Evolutionary conservation across 2,113 vertebrate species (phyloP).

Genomic region (Barbus barbus): DNA sequence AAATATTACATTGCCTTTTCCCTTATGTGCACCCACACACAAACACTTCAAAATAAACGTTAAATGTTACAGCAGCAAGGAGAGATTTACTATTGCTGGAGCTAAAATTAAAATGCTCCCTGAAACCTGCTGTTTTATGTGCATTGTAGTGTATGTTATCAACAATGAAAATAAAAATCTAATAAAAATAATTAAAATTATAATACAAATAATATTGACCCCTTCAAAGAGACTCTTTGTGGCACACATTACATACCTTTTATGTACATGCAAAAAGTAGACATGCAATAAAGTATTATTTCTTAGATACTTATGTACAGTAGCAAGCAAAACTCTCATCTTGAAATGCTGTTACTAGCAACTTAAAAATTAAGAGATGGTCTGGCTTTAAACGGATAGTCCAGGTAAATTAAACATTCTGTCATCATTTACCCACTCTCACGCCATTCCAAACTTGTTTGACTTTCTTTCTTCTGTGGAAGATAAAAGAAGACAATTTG

Average conservation of each 20-base stretch:
- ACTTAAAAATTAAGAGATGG: not conserved
- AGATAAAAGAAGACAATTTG: too few relatives aligned
- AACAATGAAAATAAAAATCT: too few relatives aligned
- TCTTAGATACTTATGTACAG: not conserved
- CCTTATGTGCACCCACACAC: not conserved
- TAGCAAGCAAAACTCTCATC: not conserved
- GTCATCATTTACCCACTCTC: too few relatives aligned
- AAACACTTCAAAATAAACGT: not conserved
- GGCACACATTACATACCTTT: too few relatives aligned
- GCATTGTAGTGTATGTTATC: not conserved
- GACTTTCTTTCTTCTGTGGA: too few relatives aligned
- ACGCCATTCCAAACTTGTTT: too few relatives aligned
- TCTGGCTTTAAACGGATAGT: not conserved
- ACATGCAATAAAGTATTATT: not conserved
- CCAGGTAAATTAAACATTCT: too few relatives aligned
- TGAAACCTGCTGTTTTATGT: not conserved
- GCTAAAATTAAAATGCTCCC: not conserved
- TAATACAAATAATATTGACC: not conserved
- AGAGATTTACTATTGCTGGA: not conserved
- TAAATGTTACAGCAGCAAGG: not conserved
- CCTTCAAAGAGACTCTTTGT: not conserved
- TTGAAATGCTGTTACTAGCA: not conserved
- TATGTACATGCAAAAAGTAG: too few relatives aligned
- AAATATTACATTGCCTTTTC: not conserved
- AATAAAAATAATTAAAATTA: too few relatives aligned